Percentiles rank a stretch among this genome's conserved stretches.
phyloP scores from a whole-genome alignment of 2,888 invertebrate genomes.

The Limnephilus rhombicus region DNA sequence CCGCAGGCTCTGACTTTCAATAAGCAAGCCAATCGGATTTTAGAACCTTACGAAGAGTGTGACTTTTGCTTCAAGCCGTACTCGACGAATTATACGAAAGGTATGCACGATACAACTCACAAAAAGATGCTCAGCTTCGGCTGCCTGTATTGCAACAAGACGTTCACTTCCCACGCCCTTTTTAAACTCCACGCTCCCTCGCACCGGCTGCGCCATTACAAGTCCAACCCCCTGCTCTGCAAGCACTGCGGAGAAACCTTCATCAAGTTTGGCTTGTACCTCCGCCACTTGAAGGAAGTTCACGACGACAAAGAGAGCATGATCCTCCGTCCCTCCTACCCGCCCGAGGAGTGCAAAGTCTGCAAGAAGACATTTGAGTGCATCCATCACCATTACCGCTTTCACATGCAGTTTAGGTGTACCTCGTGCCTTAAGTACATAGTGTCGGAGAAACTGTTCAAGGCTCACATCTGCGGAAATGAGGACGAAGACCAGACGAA shows the following conservation, averaged over 20 bases:
- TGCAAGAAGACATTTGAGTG: slow-evolving; percentile 80
- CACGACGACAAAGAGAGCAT: slow-evolving; percentile 74
- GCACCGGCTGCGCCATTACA: slow-evolving; percentile 75
- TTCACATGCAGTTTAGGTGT: slow-evolving; percentile 79
- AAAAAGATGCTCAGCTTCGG: slow-evolving; percentile 74
- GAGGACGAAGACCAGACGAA: slow-evolving; percentile 73
- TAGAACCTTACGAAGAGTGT: slow-evolving; percentile 72
- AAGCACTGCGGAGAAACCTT: slow-evolving; percentile 74
- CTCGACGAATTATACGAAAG: slow-evolving; percentile 70
- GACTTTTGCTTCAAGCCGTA: slow-evolving; percentile 76
- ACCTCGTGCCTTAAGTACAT: slow-evolving; percentile 75
- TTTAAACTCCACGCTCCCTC: slow-evolving; percentile 76
- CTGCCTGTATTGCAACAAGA: slow-evolving; percentile 75
- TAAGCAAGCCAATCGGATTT: slow-evolving; percentile 64
- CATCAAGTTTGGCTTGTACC: slow-evolving; percentile 74
- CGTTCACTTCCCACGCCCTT: slow-evolving; percentile 76
- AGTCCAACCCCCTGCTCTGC: slow-evolving; percentile 74
- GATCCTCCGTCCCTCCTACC: slow-evolving; percentile 73
- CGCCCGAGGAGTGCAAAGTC: slow-evolving; percentile 79
- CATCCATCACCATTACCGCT: slow-evolving; percentile 80
- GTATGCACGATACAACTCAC: slow-evolving; percentile 73
- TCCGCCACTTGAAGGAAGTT: slow-evolving; percentile 73
- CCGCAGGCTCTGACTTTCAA: neutral
- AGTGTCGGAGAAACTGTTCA: slow-evolving; percentile 72
- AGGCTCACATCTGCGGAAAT: slow-evolving; percentile 71